Conservation (phyloP, 2,113 vertebrate genomes). For the Sterna hirundo region DNA sequence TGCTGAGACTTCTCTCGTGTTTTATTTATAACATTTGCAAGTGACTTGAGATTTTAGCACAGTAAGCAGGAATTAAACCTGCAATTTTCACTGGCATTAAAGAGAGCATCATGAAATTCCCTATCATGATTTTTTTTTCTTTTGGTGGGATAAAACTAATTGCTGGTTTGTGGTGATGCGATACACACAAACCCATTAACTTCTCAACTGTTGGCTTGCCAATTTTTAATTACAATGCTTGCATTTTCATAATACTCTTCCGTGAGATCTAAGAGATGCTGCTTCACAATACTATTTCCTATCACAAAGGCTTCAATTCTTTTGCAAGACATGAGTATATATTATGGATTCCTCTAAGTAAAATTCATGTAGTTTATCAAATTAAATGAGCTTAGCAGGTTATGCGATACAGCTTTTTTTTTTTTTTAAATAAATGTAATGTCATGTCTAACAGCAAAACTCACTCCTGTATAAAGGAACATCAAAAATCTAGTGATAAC, state of each 20-base stretch:
- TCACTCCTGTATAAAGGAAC: background rate
- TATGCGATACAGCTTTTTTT: background rate
- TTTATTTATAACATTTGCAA: background rate
- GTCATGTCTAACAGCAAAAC: background rate
- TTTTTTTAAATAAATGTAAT: background rate
- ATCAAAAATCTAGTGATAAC: background rate
- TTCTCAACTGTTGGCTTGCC: background rate
- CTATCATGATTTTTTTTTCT: background rate
- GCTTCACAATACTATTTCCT: background rate
- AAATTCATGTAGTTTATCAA: background rate
- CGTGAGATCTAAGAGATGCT: background rate
- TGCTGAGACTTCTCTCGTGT: background rate
- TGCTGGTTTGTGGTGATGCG: background rate
- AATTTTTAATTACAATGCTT: background rate
- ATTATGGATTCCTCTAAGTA: background rate
- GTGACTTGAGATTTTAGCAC: background rate
- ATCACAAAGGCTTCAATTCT: constrained; percentile 47
- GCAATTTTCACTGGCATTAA: background rate
- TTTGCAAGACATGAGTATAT: background rate
- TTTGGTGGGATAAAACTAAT: background rate
- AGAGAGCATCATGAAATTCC: background rate
- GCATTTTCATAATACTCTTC: background rate
- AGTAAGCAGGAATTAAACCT: background rate
- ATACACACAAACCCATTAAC: background rate
- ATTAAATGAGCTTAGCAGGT: constrained; percentile 25